These are phyloP conservation scores for Morus bassanus DNA, from an alignment of 2,797 vertebrate genomes.

Conservation along the genomic window DNA sequence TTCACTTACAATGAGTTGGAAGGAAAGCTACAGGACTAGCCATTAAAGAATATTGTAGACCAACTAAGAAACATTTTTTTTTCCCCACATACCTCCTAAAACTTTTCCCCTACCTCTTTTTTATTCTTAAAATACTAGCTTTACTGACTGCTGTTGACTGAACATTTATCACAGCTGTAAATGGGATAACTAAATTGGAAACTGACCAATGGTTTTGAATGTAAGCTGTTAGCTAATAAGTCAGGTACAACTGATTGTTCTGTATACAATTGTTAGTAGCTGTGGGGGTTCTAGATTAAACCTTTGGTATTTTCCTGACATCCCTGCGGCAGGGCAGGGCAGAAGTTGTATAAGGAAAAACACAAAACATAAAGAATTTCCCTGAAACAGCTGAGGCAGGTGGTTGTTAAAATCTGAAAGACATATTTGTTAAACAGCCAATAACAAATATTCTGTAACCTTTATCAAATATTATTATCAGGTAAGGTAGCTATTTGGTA, in stretches of 20 bases:
- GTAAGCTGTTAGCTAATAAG: background rate
- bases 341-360: background rate
- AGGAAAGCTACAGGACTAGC: background rate
- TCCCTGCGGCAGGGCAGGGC: background rate
- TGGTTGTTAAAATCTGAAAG: background rate
- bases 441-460: background rate
- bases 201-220: background rate
- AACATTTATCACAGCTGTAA: background rate
- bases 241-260: background rate
- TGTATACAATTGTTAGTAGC: background rate
- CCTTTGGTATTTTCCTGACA: background rate
- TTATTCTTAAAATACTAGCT: background rate
- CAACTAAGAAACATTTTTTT: background rate
- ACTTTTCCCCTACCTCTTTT: background rate
- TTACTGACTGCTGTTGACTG: background rate
- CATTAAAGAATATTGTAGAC: background rate
- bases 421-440: background rate
- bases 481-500: background rate
- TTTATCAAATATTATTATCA: background rate
- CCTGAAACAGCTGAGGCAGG: background rate
- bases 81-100: accelerated
- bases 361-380: background rate
- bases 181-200: background rate
- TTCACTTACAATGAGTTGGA: background rate
- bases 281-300: background rate